Conservation (phyloP, 2,888 invertebrate species). For the Orchestes rusci region DNA sequence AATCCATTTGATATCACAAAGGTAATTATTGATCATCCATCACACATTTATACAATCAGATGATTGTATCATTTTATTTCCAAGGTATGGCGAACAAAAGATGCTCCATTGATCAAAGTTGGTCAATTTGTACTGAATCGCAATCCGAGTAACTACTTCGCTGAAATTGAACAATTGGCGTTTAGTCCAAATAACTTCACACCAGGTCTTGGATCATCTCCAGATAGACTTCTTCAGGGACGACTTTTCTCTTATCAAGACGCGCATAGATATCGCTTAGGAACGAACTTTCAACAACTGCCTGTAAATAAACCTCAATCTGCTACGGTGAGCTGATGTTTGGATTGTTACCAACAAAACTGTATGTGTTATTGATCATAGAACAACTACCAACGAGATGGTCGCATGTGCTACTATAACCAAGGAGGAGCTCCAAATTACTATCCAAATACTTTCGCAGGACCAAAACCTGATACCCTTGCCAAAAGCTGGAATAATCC, state of each 20-base stretch:
- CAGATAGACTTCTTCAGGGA: slow-evolving; percentile 85
- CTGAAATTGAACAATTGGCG: slow-evolving; percentile 85
- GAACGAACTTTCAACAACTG: slow-evolving; percentile 81
- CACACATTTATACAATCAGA: too few relatives aligned
- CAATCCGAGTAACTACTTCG: slow-evolving; percentile 85
- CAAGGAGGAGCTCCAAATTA: slow-evolving; percentile 88
- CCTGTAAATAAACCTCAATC: slow-evolving; percentile 85
- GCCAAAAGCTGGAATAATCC: slow-evolving; percentile 53
- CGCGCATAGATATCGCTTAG: slow-evolving; percentile 81
- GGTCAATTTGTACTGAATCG: slow-evolving; percentile 75
- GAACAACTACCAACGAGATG: slow-evolving; percentile 80
- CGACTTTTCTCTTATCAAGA: slow-evolving; percentile 80
- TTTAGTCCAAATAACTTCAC: slow-evolving; percentile 81
- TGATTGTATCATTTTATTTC: background rate
- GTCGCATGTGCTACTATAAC: slow-evolving; percentile 66
- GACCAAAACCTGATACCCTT: slow-evolving; percentile 61
- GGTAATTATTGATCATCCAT: slow-evolving; percentile 7
- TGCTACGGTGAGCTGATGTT: slow-evolving; percentile 7
- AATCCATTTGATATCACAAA: slow-evolving; percentile 77
- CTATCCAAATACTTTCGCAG: slow-evolving; percentile 88
- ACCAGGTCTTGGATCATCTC: slow-evolving; percentile 85
- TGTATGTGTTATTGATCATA: background rate
- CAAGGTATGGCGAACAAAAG: slow-evolving; percentile 70
- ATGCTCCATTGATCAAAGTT: slow-evolving; percentile 77
- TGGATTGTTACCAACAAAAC: background rate